These are phyloP conservation scores for Parnassius mnemosyne DNA, from an alignment of 2,888 invertebrate species.

Conservation along the genomic window DNA sequence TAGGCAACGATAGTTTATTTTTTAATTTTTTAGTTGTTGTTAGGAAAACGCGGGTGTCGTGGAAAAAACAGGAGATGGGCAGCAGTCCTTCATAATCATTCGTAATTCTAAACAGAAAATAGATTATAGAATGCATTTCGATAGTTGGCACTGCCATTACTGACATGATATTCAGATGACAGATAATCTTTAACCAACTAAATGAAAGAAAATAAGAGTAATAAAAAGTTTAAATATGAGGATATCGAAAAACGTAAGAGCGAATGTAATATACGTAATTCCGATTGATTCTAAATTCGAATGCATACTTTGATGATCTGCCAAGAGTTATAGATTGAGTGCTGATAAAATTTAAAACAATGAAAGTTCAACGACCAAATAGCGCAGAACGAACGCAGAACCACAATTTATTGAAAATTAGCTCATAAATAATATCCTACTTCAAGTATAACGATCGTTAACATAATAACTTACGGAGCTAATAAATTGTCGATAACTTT, in stretches of 20 bases:
- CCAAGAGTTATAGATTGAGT: conserved; percentile 14
- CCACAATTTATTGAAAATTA: conserved; percentile 13
- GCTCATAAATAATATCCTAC: conserved; percentile 5
- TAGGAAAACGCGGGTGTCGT: no score
- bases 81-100: no score
- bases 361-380: conserved; percentile 18
- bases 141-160: no score
- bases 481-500: conserved; percentile 17
- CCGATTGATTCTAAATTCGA: conserved; percentile 6
- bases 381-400: background rate
- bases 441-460: conserved; percentile 8
- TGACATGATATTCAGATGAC: no score
- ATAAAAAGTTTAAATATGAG: no score
- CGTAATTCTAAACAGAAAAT: no score
- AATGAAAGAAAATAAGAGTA: no score
- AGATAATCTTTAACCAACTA: no score
- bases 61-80: no score
- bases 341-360: conserved; percentile 14
- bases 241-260: background rate
- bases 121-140: no score
- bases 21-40: no score
- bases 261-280: background rate
- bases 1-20: no score
- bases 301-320: conserved; percentile 13
- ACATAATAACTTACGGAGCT: conserved; percentile 11